These are phyloP conservation scores for Sarcophilus harrisii DNA, from an alignment of 2,797 vertebrate genomes.

Conservation along the genomic window DNA sequence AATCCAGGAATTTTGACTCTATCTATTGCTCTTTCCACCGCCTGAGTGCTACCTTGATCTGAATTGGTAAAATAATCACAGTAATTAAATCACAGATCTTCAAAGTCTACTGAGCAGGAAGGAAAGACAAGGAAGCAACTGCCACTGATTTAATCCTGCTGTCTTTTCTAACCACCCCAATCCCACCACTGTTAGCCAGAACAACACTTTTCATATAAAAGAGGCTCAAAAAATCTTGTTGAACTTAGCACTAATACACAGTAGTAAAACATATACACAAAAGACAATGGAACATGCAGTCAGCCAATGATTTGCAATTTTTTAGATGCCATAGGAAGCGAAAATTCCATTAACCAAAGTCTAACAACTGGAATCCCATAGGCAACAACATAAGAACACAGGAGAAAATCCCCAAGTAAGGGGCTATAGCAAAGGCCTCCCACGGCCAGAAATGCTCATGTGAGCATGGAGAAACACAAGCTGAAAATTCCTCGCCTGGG, in stretches of 20 bases:
- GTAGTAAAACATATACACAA: not conserved
- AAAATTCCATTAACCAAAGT: conserved; percentile 61
- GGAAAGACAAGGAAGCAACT: not conserved
- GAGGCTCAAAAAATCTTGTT: not conserved
- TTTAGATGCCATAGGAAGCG: conserved; percentile 37
- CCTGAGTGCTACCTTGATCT: not conserved
- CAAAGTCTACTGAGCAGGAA: not conserved
- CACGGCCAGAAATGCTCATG: conserved; percentile 58
- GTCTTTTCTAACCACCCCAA: not conserved
- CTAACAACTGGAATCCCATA: conserved; percentile 56
- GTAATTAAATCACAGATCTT: not conserved
- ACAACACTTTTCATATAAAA: not conserved
- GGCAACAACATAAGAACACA: conserved; percentile 50
- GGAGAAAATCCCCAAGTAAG: conserved; percentile 53
- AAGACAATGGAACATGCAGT: conserved; percentile 5
- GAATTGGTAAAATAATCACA: not conserved
- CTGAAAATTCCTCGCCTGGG: conserved; percentile 79
- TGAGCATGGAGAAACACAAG: conserved; percentile 72
- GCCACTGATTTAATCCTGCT: not conserved
- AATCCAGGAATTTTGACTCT: not conserved
- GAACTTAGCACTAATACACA: conserved; percentile 4
- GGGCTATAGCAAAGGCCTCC: conserved; percentile 56
- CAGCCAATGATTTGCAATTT: conserved; percentile 7
- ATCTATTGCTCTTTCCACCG: not conserved
- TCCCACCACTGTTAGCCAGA: not conserved